Conservation (phyloP, 2,888 invertebrate genomes). For the Drosophila phalerata region DNA sequence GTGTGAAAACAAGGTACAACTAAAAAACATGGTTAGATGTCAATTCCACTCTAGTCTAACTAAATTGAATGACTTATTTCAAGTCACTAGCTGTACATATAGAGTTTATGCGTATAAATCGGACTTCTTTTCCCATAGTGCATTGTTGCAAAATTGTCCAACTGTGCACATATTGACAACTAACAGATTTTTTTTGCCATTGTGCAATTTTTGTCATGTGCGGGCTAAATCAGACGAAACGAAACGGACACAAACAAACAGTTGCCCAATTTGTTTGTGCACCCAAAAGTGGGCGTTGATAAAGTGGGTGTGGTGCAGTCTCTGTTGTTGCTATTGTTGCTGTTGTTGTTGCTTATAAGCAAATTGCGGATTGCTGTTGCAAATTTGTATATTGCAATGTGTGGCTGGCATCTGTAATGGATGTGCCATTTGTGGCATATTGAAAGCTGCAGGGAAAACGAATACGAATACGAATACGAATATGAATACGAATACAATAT, state of each 20-base stretch:
- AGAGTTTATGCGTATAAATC: too few species aligned
- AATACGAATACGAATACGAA: conserved; percentile 44
- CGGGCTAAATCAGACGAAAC: conserved; percentile 69
- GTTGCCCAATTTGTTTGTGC: conserved; percentile 64
- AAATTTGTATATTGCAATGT: conserved; percentile 66
- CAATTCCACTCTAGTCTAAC: too few species aligned
- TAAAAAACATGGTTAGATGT: too few species aligned
- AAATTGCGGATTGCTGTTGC: conserved; percentile 65
- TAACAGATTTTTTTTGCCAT: conserved; percentile 72
- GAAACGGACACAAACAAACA: conserved; percentile 67
- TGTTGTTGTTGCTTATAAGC: conserved; percentile 56
- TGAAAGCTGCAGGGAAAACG: conserved; percentile 43
- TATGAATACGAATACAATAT: conserved; percentile 23
- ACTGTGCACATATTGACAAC: conserved; percentile 71
- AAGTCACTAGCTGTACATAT: too few species aligned
- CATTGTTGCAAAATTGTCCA: conserved; percentile 54
- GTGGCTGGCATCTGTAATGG: conserved; percentile 71
- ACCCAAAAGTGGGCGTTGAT: conserved; percentile 35
- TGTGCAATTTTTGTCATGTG: conserved; percentile 75
- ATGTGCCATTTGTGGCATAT: conserved; percentile 74
- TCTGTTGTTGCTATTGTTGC: not conserved
- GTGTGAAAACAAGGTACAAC: too few species aligned
- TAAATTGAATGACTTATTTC: too few species aligned
- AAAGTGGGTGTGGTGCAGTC: conserved; percentile 17
- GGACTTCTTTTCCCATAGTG: too few species aligned